phyloP scores from a whole-genome alignment of 2,113 vertebrate genomes.

The Rhinoderma darwinii region DNA sequence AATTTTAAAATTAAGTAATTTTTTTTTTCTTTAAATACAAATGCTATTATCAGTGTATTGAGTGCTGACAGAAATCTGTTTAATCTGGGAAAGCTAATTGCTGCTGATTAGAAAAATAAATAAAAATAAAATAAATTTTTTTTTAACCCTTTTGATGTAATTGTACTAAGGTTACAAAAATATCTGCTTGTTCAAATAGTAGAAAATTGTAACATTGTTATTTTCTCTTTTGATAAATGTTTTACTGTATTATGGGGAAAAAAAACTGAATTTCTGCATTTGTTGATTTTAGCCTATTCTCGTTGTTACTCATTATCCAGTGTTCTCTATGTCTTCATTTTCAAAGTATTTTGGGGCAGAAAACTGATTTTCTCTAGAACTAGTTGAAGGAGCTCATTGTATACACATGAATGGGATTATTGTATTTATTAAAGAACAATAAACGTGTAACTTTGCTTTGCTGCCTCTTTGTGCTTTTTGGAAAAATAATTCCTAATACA shows the following conservation, averaged over 20 bases:
- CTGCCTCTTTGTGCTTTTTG: background rate
- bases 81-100: background rate
- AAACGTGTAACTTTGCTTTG: conserved; percentile 52
- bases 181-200: background rate
- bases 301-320: conserved; percentile 35
- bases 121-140: background rate
- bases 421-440: conserved; percentile 58
- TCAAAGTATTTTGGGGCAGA: conserved; percentile 29
- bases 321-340: conserved; percentile 31
- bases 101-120: background rate
- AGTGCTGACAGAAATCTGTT: no score
- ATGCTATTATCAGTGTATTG: no score
- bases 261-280: background rate
- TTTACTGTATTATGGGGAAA: background rate
- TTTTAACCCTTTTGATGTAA: background rate
- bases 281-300: conserved; percentile 21
- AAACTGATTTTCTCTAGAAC: conserved; percentile 34
- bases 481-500: background rate
- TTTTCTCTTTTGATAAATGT: background rate
- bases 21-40: no score
- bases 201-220: background rate
- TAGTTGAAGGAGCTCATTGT: conserved; percentile 39
- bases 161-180: background rate
- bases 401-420: conserved; percentile 45
- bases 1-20: no score